A percentile compares a stretch with the other conserved stretches of the same genome.
Evolutionary conservation across 2,888 invertebrate species (phyloP).

Genomic region (Synanthedon andrenaeformis): DNA sequence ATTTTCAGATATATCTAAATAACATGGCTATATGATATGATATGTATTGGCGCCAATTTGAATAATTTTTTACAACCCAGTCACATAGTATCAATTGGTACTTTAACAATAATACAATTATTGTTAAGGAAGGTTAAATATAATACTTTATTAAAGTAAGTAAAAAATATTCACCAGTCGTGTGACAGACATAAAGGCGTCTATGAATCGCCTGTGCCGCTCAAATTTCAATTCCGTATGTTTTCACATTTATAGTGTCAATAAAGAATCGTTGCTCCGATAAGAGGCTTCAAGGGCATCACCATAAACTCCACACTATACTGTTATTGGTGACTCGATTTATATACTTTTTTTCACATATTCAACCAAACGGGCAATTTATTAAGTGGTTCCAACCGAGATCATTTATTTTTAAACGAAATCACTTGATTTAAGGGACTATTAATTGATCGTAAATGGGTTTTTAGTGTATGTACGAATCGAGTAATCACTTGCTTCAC

Average conservation of each 20-base stretch:
- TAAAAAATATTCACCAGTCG: too few species aligned
- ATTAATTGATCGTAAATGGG: conserved; percentile 36
- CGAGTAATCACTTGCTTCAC: background rate
- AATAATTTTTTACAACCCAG: too few species aligned
- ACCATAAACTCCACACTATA: conserved; percentile 59
- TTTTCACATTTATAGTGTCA: conserved; percentile 47
- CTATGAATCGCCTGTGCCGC: background rate
- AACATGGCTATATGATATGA: too few species aligned
- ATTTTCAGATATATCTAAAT: too few species aligned
- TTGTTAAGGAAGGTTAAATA: too few species aligned
- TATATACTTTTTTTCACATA: conserved; percentile 35
- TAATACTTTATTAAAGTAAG: too few species aligned
- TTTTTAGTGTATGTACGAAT: conserved; percentile 11
- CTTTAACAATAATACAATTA: too few species aligned
- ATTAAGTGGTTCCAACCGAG: conserved; percentile 46
- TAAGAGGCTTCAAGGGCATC: conserved; percentile 53
- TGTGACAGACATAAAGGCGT: too few species aligned
- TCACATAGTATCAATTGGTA: too few species aligned
- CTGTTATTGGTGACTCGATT: conserved; percentile 60
- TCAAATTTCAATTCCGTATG: conserved; percentile 23
- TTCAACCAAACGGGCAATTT: conserved; percentile 42
- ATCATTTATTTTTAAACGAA: conserved; percentile 20
- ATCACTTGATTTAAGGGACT: conserved; percentile 33
- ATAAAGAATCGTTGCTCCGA: conserved; percentile 56
- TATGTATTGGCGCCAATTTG: too few species aligned